Percentiles rank a stretch among this genome's conserved stretches.
Conservation (phyloP, 2,797 vertebrate species). For the Anguilla anguilla region DNA sequence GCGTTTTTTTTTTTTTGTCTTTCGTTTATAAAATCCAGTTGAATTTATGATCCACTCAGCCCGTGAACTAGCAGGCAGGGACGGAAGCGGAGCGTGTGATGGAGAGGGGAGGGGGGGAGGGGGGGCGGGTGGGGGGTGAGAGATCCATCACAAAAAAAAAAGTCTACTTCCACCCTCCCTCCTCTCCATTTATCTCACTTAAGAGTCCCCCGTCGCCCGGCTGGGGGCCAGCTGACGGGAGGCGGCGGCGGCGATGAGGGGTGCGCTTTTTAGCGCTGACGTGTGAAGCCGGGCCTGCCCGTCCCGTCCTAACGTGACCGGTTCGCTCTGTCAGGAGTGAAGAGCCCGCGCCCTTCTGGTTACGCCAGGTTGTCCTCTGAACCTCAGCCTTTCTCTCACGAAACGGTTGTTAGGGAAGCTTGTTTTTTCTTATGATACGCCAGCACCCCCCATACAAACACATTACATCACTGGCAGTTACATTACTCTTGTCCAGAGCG, state of each 20-base stretch:
- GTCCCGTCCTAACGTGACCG: slow-evolving; percentile 3
- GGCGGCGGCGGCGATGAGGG: not conserved
- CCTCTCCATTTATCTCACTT: slow-evolving; percentile 16
- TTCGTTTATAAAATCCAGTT: not conserved
- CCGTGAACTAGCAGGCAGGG: not conserved
- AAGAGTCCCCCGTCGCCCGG: not conserved
- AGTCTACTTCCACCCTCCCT: not conserved
- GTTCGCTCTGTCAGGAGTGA: not conserved
- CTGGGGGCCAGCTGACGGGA: slow-evolving; percentile 4
- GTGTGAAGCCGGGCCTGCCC: not conserved
- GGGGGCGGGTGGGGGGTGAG: too few relatives aligned
- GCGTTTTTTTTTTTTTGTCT: not conserved
- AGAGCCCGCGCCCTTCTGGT: not conserved
- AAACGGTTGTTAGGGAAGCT: not conserved
- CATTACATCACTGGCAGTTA: too few relatives aligned
- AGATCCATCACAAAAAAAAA: slow-evolving; percentile 11
- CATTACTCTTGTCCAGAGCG: too few relatives aligned
- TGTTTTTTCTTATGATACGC: not conserved
- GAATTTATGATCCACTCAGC: slow-evolving; percentile 7
- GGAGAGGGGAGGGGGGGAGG: too few relatives aligned
- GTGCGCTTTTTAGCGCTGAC: slow-evolving; percentile 6
- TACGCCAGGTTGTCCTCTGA: not conserved
- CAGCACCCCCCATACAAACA: too few relatives aligned
- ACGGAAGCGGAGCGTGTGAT: not conserved
- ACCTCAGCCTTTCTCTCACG: not conserved